A percentile compares a stretch with the other conserved stretches of the same genome.
These are phyloP conservation scores for Zoanthus sociatus DNA, from an alignment of 92 coral and sea anemone genomes.

Conservation along the genomic window DNA sequence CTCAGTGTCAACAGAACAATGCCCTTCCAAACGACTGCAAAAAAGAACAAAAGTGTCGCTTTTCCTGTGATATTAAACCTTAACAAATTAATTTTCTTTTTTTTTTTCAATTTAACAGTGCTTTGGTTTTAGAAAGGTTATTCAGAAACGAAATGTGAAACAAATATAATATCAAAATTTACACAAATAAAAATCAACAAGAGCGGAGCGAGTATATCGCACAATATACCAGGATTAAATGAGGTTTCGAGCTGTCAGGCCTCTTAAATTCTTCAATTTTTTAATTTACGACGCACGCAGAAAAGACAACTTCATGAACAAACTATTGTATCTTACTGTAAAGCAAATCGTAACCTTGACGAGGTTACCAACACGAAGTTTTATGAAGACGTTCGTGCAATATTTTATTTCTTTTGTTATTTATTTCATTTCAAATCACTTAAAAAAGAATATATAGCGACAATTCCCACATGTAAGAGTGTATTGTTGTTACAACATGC, in stretches of 20 bases:
- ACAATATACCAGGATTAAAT: background rate
- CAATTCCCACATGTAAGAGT: background rate
- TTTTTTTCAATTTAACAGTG: background rate
- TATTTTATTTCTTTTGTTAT: background rate
- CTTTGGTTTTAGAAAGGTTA: background rate
- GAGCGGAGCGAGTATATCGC: background rate
- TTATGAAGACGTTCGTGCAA: background rate
- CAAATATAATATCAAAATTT: background rate
- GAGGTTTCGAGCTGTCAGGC: background rate
- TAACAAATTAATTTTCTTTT: background rate
- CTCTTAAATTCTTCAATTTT: background rate
- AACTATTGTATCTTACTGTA: background rate
- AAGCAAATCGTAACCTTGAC: background rate
- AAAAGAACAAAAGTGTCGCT: background rate
- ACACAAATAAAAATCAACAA: background rate
- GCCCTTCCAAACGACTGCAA: background rate
- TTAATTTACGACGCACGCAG: background rate
- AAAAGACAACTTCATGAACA: background rate
- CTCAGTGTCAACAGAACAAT: background rate
- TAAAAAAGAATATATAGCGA: background rate
- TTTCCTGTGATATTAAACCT: background rate
- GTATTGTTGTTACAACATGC: background rate
- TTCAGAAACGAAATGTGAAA: background rate
- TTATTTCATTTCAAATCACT: constrained; percentile 1
- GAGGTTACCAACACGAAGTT: background rate